Base-by-base conservation (phyloP, 2,888 invertebrate species). In the Pollenia labialis region DNA sequence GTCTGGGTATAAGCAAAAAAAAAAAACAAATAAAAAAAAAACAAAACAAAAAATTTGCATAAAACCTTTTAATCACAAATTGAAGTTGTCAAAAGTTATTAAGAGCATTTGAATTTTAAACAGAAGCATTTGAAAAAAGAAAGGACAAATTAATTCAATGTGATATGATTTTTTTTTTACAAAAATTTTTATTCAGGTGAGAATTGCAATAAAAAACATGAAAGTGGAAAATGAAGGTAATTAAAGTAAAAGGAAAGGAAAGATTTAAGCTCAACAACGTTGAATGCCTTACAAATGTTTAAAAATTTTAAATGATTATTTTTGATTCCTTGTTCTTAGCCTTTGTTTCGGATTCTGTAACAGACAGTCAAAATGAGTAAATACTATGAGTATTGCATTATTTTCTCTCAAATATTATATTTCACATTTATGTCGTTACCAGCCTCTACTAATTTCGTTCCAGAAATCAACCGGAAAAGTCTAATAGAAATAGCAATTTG, bases 31-130 rank as follows among this genome's bases (percentile, higher is more conserved):
- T n/a, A n/a, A 32, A 32, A 32, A 32, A 32, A 32, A 6, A 32
- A 32, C 32, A 32, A 32, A 4, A 23, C 23, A 23, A 2, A 42
- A 54, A 42, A 86, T 87, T 87, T 75, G 76, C 83, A 87, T 87
- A 87, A 83, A 87, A 87, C 83, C 86, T 87, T 87, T 87, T 83
- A 87, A 83, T 83, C 75, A 68, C 76, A 83, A 87, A 87, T 83
- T 81, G 80, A 87, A 87, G 83, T 76, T 81, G 75, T 83, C 54
- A 72, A 76, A 81, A 83, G 60, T 83, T 81, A 66, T 80, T 86
- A 83, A 72, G 9, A 75, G 69, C 83, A 83, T 82, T 71, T 79
- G 85, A 77, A 85, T 85, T 82, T 69, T 44, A 80, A 76, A 44
- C 50, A 42, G 64, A n/a, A 74, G 12, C 42, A 66, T 18, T 72